phyloP scores from a whole-genome alignment of 2,888 invertebrate genomes.

The Drosophila paranaensis region DNA sequence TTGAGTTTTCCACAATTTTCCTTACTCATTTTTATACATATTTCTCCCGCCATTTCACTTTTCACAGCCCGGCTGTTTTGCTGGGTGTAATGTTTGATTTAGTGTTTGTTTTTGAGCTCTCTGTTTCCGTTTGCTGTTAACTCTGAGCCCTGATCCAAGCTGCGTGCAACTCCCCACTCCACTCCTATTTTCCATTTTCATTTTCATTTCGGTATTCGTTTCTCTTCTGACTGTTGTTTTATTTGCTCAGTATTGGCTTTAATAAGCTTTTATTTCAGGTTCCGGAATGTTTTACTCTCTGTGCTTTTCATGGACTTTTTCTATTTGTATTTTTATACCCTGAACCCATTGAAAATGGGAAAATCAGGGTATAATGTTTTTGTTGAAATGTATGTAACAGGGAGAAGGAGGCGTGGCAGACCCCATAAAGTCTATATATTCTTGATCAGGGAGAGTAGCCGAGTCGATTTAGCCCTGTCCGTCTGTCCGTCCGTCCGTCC shows the following conservation, averaged over 20 bases:
- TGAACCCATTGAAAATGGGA: too few relatives aligned
- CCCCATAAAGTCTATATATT: too few relatives aligned
- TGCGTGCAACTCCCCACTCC: slow-evolving; percentile 5
- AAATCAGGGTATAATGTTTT: too few relatives aligned
- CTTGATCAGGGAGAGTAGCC: too few relatives aligned
- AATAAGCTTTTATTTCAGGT: slow-evolving; percentile 78
- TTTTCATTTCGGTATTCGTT: slow-evolving; percentile 5
- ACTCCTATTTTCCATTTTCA: not conserved
- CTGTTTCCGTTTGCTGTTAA: slow-evolving; percentile 48
- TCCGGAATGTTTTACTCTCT: slow-evolving; percentile 64
- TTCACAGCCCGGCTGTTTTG: slow-evolving; percentile 42
- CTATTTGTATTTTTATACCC: slow-evolving; percentile 11
- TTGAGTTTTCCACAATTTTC: slow-evolving; percentile 53
- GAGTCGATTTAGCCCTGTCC: too few relatives aligned
- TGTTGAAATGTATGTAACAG: too few relatives aligned
- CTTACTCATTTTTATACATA: slow-evolving; percentile 63
- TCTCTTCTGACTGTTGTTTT: not conserved
- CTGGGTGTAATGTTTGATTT: slow-evolving; percentile 77
- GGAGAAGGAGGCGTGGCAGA: too few relatives aligned
- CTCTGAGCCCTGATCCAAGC: slow-evolving; percentile 46
- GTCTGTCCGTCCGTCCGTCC: too few relatives aligned
- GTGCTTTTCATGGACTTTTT: slow-evolving; percentile 23
- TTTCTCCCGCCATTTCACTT: slow-evolving; percentile 57
- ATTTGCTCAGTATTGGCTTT: slow-evolving; percentile 59
- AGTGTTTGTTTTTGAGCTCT: slow-evolving; percentile 73